Base-by-base conservation (phyloP, 2,888 invertebrate species). In the Rambutsinella grinnellia region DNA sequence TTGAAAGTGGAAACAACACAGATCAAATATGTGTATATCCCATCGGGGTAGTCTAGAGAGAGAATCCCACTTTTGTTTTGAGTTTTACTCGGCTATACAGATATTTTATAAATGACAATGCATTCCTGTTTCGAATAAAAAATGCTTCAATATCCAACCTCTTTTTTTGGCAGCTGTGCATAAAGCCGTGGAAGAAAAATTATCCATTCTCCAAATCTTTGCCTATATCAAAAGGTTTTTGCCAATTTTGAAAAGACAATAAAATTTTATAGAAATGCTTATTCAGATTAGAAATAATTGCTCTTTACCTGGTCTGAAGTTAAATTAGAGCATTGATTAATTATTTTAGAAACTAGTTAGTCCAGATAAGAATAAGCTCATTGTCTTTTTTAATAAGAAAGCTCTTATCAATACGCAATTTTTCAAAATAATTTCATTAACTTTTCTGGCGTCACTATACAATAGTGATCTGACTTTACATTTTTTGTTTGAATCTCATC, bases 131-230 rank as follows among this genome's bases (percentile, higher is more conserved):
- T 36, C 6, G 13, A 36, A 36, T 8, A 8, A 36, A 24, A 72
- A 72, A 65, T 63, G 51, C 26, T 72, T 63, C 63, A 65, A 49
- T 65, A 56, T 72, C 72, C 51, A 46, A 62, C 63, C 58, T 8
- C 36, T 58, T 57, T 72, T 72, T 72, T 72, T 72, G 72, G 72
- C 72, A 72, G 62, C 65, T 65, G 72, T 72, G 72, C 72, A 72
- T 72, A 62, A 72, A 65, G 58, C 58, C 72, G 58, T 72, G 72
- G 72, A 72, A 72, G 72, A 72, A 72, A 65, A 58, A 72, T 72
- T 72, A 58, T 65, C 26, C 51, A 63, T 72, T 72, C 58, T 72
- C 58, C 69, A 72, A 63, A 72, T 72, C 36, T 36, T 36, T 8
- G 13, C 36, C 36, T 36, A 13, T 36, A 36, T 36, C 36, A 36